phyloP scores from a whole-genome alignment of 2,888 invertebrate species.

The Eupelmus urozonus region DNA sequence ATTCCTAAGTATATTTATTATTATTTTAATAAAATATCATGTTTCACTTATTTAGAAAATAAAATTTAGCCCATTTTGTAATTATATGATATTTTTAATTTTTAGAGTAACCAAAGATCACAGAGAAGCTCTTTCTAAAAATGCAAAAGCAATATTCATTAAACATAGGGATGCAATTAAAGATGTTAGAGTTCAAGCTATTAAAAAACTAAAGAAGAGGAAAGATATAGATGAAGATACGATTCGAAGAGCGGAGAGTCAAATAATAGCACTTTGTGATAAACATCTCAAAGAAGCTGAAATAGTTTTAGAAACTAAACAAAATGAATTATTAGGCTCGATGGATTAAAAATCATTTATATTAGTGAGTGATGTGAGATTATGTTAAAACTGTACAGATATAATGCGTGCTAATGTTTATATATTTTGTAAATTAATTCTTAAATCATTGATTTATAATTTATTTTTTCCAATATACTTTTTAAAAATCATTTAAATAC shows the following conservation, averaged over 20 bases:
- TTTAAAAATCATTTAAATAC: background rate
- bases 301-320: slow-evolving; percentile 83
- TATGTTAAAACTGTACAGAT: slow-evolving; percentile 24
- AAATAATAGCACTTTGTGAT: slow-evolving; percentile 85
- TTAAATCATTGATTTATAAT: background rate
- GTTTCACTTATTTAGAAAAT: slow-evolving; percentile 6
- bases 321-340: slow-evolving; percentile 85
- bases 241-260: slow-evolving; percentile 82
- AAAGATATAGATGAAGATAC: slow-evolving; percentile 86
- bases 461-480: slow-evolving; percentile 23
- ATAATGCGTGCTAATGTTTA: background rate
- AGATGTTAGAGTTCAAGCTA: slow-evolving; percentile 85
- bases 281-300: slow-evolving; percentile 83
- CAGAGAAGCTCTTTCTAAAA: slow-evolving; percentile 91
- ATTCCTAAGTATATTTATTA: slow-evolving; percentile 86
- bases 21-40: slow-evolving; percentile 35
- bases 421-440: slow-evolving; percentile 22
- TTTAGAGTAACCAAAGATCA: slow-evolving; percentile 92
- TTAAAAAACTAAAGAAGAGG: slow-evolving; percentile 86
- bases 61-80: background rate
- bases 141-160: slow-evolving; percentile 89
- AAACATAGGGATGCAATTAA: slow-evolving; percentile 88
- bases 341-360: slow-evolving; percentile 54
- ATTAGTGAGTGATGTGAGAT: slow-evolving; percentile 6
- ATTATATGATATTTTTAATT: slow-evolving; percentile 20